phyloP scores from a whole-genome alignment of 1,140 invertebrate species.

The Drosophila rhopaloa region DNA sequence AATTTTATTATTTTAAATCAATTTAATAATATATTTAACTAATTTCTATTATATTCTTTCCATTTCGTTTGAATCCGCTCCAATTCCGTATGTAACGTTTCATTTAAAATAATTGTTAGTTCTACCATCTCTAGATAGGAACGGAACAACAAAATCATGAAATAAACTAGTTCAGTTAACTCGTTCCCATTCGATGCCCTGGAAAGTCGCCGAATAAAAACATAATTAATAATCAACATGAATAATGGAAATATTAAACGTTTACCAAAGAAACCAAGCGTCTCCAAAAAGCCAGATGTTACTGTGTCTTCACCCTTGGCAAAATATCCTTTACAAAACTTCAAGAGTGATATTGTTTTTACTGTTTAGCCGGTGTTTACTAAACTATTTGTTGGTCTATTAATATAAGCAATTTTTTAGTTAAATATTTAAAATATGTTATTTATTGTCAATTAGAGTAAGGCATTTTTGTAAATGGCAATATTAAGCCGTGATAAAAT shows the following conservation, averaged over 20 bases:
- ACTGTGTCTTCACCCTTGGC: slow-evolving; percentile 64
- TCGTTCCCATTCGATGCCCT: neutral
- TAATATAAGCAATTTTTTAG: too few relatives aligned
- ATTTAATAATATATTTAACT: neutral
- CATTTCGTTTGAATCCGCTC: neutral
- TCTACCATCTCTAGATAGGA: neutral
- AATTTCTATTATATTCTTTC: too few relatives aligned
- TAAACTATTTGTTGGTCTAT: neutral
- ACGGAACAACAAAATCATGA: neutral
- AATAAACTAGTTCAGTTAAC: slow-evolving; percentile 12
- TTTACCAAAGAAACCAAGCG: slow-evolving; percentile 19
- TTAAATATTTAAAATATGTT: too few relatives aligned
- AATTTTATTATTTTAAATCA: neutral
- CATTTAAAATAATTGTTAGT: neutral
- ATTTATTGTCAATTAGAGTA: too few relatives aligned
- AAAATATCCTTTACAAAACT: slow-evolving; percentile 67
- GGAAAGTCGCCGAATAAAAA: neutral
- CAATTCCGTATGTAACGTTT: neutral
- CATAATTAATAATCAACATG: slow-evolving; percentile 10
- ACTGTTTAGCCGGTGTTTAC: slow-evolving; percentile 4
- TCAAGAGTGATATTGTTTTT: too few relatives aligned
- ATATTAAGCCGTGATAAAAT: too few relatives aligned
- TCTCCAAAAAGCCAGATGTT: slow-evolving; percentile 23
- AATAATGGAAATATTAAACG: slow-evolving; percentile 25
- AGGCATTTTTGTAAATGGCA: too few relatives aligned